A percentile compares a stretch with the other conserved stretches of the same genome.
Evolutionary conservation across 2,113 vertebrate genomes (phyloP).

Genomic region (Nipponia nippon): DNA sequence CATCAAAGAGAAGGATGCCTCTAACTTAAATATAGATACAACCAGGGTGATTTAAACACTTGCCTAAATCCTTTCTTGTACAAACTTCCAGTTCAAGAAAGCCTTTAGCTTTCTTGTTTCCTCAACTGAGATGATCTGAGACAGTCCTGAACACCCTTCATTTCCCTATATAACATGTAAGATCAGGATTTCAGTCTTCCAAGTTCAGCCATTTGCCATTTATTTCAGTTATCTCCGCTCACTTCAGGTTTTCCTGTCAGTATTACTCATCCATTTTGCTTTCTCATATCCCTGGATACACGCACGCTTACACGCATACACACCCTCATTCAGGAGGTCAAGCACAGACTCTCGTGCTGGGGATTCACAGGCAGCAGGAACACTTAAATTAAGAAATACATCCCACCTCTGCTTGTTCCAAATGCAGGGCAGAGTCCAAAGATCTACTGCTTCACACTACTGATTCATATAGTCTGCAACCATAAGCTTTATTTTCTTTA

Average conservation of each 20-base stretch:
- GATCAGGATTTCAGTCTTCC: background rate
- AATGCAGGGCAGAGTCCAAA: background rate
- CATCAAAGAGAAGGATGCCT: background rate
- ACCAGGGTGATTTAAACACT: background rate
- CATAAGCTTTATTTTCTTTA: background rate
- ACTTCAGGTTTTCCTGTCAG: background rate
- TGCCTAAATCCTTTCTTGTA: background rate
- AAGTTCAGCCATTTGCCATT: background rate
- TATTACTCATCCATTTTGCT: background rate
- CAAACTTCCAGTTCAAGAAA: background rate
- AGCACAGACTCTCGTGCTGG: background rate
- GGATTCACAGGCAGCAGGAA: background rate
- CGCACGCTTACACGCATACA: fast-evolving
- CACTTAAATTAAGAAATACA: background rate
- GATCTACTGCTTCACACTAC: background rate
- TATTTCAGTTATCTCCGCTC: background rate
- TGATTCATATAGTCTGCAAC: background rate
- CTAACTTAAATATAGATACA: background rate
- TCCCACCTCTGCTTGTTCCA: background rate
- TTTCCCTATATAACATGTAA: background rate
- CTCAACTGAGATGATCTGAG: background rate
- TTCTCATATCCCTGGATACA: background rate
- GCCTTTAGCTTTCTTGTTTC: background rate
- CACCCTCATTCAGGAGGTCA: background rate
- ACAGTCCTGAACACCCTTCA: background rate